These are phyloP conservation scores for Zoanthus sansibaricus DNA, from an alignment of 92 coral and sea anemone species.

Conservation along the genomic window DNA sequence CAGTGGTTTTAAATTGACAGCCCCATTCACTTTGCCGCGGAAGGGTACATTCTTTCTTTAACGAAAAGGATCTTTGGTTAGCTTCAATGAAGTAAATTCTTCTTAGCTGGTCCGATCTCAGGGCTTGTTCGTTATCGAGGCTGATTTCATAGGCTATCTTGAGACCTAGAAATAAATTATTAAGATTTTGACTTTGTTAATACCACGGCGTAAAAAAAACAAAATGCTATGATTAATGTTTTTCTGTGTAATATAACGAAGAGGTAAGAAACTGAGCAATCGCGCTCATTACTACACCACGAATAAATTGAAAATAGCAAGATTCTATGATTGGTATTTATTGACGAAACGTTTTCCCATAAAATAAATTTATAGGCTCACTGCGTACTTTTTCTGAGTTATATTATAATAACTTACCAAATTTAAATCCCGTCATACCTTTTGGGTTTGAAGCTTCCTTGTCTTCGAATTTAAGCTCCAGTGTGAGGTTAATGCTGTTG, in stretches of 20 bases:
- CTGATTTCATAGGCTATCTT: conserved; percentile 17
- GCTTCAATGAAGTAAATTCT: conserved; percentile 22
- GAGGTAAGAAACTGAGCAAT: too few species aligned
- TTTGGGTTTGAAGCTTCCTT: conserved; percentile 8
- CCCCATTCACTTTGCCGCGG: conserved; percentile 11
- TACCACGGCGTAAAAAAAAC: too few species aligned
- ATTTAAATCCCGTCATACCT: not conserved
- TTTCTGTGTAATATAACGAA: too few species aligned
- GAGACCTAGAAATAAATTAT: not conserved
- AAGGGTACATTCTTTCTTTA: not conserved
- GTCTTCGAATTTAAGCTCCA: conserved; percentile 31
- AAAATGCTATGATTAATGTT: too few species aligned
- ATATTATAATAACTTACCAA: too few species aligned
- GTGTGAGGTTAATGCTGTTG: conserved; percentile 25
- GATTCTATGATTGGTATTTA: too few species aligned
- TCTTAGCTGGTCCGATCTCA: conserved; percentile 29
- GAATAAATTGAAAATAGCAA: too few species aligned
- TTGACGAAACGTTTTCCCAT: too few species aligned
- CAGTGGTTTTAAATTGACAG: not conserved
- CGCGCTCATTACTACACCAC: too few species aligned
- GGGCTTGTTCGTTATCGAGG: conserved; percentile 28
- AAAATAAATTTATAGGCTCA: too few species aligned
- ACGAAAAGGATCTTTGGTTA: not conserved
- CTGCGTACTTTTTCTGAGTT: too few species aligned
- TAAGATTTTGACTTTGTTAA: not conserved